Conservation (phyloP, 2,888 invertebrate genomes). For the Slavum lentiscoides region DNA sequence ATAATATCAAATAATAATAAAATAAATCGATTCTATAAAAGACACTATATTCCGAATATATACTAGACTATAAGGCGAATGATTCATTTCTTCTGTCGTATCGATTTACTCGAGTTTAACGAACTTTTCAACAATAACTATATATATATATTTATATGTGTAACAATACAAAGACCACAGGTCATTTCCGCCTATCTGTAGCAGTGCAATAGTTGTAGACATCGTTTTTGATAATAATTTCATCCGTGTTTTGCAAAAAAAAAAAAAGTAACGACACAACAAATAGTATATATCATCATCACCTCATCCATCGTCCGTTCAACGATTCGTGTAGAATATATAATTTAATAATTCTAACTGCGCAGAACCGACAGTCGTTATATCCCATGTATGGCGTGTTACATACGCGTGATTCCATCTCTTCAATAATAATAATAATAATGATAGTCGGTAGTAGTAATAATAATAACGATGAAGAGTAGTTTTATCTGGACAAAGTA, state of each 20-base stretch:
- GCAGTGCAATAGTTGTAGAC: not conserved
- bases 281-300: not conserved
- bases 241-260: constrained; percentile 10
- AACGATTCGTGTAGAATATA: constrained; percentile 11
- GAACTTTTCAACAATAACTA: constrained; percentile 10
- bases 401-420: constrained; percentile 39
- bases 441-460: not conserved
- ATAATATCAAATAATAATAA: too few species aligned
- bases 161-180: not conserved
- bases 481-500: constrained; percentile 5
- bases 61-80: not conserved
- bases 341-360: not conserved
- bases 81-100: not conserved
- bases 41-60: not conserved
- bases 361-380: constrained; percentile 26
- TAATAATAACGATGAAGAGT: not conserved
- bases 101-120: constrained; percentile 14
- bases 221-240: not conserved
- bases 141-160: too few species aligned
- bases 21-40: not conserved
- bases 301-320: not conserved
- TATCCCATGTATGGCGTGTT: constrained; percentile 25
- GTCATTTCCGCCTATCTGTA: not conserved
- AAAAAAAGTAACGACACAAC: not conserved
- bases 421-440: constrained; percentile 33